Conservation (phyloP, 2,113 vertebrate genomes). For the Copsychus sechellarum region DNA sequence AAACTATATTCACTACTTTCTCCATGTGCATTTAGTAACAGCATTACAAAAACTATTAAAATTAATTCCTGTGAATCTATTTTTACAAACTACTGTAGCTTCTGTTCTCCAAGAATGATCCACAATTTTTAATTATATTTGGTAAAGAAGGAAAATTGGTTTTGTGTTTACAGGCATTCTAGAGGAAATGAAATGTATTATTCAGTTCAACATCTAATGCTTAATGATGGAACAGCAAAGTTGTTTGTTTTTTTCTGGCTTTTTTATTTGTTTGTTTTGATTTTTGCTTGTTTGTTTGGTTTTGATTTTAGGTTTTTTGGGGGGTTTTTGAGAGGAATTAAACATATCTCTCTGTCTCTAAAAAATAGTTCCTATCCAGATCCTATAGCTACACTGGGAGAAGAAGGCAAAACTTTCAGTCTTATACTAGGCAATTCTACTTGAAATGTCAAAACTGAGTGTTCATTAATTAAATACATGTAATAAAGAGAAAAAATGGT, state of each 20-base stretch:
- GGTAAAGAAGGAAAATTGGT: not conserved
- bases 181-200: slow-evolving; percentile 14
- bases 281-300: not conserved
- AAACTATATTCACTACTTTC: not conserved
- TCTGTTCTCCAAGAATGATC: not conserved
- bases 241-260: not conserved
- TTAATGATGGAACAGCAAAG: not conserved
- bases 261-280: not conserved
- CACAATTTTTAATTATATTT: slow-evolving; percentile 34
- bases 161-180: slow-evolving; percentile 18
- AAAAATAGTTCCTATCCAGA: not conserved
- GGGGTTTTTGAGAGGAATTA: not conserved
- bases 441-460: not conserved
- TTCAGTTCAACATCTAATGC: not conserved
- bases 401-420: not conserved
- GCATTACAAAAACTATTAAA: not conserved
- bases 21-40: not conserved
- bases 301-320: not conserved
- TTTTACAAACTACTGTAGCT: not conserved
- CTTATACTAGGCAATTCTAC: not conserved
- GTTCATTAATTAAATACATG: not conserved
- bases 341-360: not conserved
- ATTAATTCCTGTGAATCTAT: not conserved
- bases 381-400: not conserved
- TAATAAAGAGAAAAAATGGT: not conserved